phyloP scores from a whole-genome alignment of 2,888 invertebrate genomes.

The Eristalis tenax region DNA sequence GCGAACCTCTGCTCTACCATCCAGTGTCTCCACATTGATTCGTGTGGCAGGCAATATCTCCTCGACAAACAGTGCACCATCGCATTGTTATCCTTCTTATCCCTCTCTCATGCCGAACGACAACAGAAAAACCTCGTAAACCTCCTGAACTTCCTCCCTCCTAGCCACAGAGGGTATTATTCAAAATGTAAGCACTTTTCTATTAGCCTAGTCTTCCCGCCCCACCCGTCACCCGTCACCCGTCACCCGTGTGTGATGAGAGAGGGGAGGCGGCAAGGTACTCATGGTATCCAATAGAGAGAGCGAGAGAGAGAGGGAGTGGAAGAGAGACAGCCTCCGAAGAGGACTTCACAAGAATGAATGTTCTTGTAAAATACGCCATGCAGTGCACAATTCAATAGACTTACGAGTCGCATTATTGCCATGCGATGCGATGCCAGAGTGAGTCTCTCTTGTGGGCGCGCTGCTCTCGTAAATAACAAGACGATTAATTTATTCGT shows the following conservation, averaged over 20 bases:
- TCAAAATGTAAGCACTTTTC: slow-evolving; percentile 56
- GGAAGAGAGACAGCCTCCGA: neutral
- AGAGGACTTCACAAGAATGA: neutral
- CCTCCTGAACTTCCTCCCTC: neutral
- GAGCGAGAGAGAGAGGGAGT: too few relatives aligned
- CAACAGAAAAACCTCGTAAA: neutral
- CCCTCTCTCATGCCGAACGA: slow-evolving; percentile 33
- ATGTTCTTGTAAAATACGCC: slow-evolving; percentile 67
- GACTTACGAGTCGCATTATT: slow-evolving; percentile 66
- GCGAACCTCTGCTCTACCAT: neutral
- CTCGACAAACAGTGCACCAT: slow-evolving; percentile 29
- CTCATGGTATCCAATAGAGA: too few relatives aligned
- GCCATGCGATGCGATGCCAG: slow-evolving; percentile 24
- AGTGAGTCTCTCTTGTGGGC: slow-evolving; percentile 15
- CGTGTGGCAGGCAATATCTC: slow-evolving; percentile 21
- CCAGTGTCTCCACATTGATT: neutral
- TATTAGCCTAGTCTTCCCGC: too few relatives aligned
- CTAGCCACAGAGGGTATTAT: slow-evolving; percentile 1
- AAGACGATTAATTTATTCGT: slow-evolving; percentile 72
- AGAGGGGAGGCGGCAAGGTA: too few relatives aligned
- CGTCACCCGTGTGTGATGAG: too few relatives aligned
- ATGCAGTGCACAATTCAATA: slow-evolving; percentile 70
- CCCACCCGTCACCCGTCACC: too few relatives aligned
- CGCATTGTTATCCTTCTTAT: slow-evolving; percentile 38
- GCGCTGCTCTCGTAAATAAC: slow-evolving; percentile 70